These are phyloP conservation scores for Flexamia atlantica DNA, from an alignment of 2,888 invertebrate genomes.

Conservation along the genomic window DNA sequence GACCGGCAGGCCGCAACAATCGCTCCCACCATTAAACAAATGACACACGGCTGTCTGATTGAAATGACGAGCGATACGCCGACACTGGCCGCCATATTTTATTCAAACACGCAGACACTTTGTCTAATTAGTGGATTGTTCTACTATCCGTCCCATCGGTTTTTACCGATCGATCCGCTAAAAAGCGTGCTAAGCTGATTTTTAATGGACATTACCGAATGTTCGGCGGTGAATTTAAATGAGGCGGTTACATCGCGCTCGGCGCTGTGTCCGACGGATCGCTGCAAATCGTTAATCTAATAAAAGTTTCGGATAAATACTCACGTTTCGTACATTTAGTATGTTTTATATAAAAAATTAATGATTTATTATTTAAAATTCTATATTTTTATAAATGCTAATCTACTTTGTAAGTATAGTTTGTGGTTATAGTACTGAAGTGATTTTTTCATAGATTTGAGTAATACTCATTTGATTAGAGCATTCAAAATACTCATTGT, in stretches of 20 bases:
- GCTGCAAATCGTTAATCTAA: no score
- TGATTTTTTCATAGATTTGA: no score
- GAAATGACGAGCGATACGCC: slow-evolving; percentile 44
- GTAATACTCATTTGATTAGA: no score
- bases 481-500: no score
- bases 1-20: slow-evolving; percentile 63
- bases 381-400: no score
- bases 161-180: slow-evolving; percentile 29
- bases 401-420: no score
- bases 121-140: slow-evolving; percentile 55
- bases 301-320: no score
- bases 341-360: no score
- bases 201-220: slow-evolving; percentile 36
- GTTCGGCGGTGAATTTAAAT: slow-evolving; percentile 6
- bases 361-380: no score
- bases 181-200: slow-evolving; percentile 41
- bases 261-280: not conserved
- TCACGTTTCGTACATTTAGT: no score
- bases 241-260: not conserved
- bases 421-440: no score
- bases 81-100: slow-evolving; percentile 34
- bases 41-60: slow-evolving; percentile 61
- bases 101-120: slow-evolving; percentile 57
- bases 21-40: slow-evolving; percentile 61
- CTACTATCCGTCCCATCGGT: slow-evolving; percentile 25